These are phyloP conservation scores for Calidris pugnax DNA, from an alignment of 2,113 vertebrate genomes.

Conservation along the genomic window DNA sequence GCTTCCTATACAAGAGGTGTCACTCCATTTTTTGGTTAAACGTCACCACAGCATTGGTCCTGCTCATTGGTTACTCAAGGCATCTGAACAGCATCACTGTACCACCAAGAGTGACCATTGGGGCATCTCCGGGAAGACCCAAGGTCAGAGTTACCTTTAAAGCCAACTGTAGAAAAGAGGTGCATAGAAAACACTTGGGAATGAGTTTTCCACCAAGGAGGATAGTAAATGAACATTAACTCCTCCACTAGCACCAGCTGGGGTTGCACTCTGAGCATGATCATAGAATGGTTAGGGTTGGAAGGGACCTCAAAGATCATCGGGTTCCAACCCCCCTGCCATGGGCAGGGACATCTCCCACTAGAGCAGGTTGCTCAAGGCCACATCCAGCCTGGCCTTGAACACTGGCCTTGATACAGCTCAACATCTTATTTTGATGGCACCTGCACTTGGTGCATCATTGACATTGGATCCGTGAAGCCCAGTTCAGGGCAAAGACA, in stretches of 20 bases:
- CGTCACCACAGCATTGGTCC: not conserved
- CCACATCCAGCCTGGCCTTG: too few relatives aligned
- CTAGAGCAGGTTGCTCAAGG: too few relatives aligned
- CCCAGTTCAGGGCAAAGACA: not conserved
- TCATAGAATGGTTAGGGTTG: too few relatives aligned
- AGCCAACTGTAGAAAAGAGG: not conserved
- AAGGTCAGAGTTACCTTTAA: not conserved
- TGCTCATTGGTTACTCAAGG: not conserved
- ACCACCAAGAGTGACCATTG: rapidly evolving
- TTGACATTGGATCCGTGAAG: not conserved
- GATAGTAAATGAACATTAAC: not conserved
- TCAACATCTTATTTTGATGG: not conserved
- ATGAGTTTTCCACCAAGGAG: not conserved
- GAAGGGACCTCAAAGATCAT: too few relatives aligned
- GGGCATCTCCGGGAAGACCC: not conserved
- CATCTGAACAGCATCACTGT: not conserved
- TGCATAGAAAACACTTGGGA: not conserved
- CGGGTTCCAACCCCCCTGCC: too few relatives aligned
- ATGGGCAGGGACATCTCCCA: too few relatives aligned
- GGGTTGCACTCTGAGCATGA: too few relatives aligned
- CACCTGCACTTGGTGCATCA: not conserved
- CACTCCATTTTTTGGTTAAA: not conserved
- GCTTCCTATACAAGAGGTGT: not conserved
- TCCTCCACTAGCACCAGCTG: not conserved
- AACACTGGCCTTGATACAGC: too few relatives aligned